Conservation (phyloP, 1,140 invertebrate genomes). For the Stenopsyche tienmushanensis region DNA sequence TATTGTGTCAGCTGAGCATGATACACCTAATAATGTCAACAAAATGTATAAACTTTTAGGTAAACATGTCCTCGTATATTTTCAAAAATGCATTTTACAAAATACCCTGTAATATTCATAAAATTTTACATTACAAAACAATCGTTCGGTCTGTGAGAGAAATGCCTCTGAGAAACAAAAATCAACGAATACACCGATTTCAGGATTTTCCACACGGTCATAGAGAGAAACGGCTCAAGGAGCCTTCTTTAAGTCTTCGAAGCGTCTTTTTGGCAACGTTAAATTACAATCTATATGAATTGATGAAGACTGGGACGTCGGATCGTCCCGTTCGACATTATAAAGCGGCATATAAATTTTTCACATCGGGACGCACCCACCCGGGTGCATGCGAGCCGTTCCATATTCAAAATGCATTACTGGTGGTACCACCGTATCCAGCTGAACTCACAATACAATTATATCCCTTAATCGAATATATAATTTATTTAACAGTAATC, state of each 20-base stretch:
- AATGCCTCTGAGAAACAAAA: no score
- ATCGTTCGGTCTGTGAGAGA: no score
- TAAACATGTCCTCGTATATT: neutral
- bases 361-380: no score
- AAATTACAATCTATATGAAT: no score
- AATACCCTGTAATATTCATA: conserved; percentile 40
- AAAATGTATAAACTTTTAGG: conserved; percentile 7
- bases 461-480: conserved; percentile 8
- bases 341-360: no score
- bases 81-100: conserved; percentile 31
- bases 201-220: no score
- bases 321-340: neutral
- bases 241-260: no score
- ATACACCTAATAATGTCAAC: neutral
- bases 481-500: conserved; percentile 16
- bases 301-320: neutral
- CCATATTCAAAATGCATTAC: no score
- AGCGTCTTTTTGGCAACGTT: no score
- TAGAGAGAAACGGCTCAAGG: no score
- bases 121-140: neutral
- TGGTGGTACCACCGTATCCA: no score
- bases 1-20: conserved; percentile 20
- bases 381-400: neutral
- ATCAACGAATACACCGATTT: no score
- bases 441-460: conserved; percentile 27